These are phyloP conservation scores for Zaprionus obscuricornis DNA, from an alignment of 2,888 invertebrate genomes.

Conservation along the genomic window DNA sequence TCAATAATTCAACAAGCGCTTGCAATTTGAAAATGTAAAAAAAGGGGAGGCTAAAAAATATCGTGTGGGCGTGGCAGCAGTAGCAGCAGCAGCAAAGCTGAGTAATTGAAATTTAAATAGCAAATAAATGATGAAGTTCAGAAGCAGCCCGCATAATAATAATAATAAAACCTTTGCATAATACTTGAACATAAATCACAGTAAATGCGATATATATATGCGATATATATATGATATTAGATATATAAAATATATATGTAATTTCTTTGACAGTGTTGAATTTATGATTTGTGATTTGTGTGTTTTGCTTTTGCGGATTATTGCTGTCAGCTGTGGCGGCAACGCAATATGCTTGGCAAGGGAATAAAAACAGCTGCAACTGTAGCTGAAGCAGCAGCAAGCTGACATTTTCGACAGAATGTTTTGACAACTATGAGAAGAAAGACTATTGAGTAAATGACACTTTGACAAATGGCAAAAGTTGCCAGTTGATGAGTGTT, in stretches of 20 bases:
- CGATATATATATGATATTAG: no score
- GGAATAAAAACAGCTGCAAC: neutral
- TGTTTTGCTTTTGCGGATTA: conserved; percentile 26
- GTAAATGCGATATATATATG: no score
- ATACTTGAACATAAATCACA: conserved; percentile 22
- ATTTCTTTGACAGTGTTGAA: conserved; percentile 2
- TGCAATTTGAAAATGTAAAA: conserved; percentile 31
- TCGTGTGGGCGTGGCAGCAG: neutral
- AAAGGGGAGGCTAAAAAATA: conserved; percentile 2
- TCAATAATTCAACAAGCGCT: conserved; percentile 68
- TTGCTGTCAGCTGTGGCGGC: conserved; percentile 16
- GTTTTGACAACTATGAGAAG: conserved; percentile 34
- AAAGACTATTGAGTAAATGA: conserved; percentile 21
- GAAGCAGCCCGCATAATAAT: conserved; percentile 11
- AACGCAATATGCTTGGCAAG: no score
- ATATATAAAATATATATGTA: no score
- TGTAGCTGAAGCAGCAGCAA: conserved; percentile 20
- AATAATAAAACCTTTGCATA: no score
- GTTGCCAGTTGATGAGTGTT: no score
- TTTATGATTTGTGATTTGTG: conserved; percentile 40
- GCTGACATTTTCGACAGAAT: conserved; percentile 34
- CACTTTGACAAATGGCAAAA: conserved; percentile 20
- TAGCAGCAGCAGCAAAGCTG: neutral
- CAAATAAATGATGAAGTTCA: conserved; percentile 47
- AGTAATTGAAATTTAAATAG: conserved; percentile 73